Base-by-base conservation (phyloP, 2,888 invertebrate species). In the Lasioglossum pauxillum region DNA sequence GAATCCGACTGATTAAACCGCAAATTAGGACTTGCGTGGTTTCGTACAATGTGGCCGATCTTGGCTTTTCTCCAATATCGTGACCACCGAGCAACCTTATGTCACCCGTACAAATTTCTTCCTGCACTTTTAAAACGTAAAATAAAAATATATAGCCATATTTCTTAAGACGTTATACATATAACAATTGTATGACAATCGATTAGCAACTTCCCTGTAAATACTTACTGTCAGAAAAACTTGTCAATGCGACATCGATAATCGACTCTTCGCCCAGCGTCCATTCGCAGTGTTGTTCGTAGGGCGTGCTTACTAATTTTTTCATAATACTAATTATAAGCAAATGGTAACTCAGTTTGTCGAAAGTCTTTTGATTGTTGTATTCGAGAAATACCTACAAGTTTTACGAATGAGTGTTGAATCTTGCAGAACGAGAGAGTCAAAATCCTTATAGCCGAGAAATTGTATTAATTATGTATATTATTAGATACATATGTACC, bases 371-470 rank as follows among this genome's bases (percentile, higher is more conserved):
- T 31, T 81, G 83, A 60, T 82, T 79, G 12, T 88, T 88, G 31
- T 92, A 93, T 23, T 92, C 89, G 71, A 94, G 92, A 72, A 93
- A 94, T 5, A 88, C 86, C 94, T 94, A 60, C 57, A 85, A 89
- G 71, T 49, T 64, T 53, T 23, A 8, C 23, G 1, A 35, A 67
- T n/a, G 8, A 77, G 31, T 10, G 12, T 8, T 12, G 12, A 23
- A 41, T 41, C 41, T 38, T 41, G 3, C 16, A 8, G 8, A 27
- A 38, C 31, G 23, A n/a, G 12, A n/a, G 23, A 12, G 0, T 41
- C 46, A n/a, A 10, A 16, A 76, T 71, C 16, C 3, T 71, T 31
- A 14, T 31, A 5, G 12, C 0, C 4, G 27, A n/a, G 1, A 14
- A 64, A 31, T 14, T 8, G n/a, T 8, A 2, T 23, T 4, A 10